A percentile compares a stretch with the other conserved stretches of the same genome.
phyloP scores from a whole-genome alignment of 2,797 vertebrate genomes.

The Sebastes nivosus region DNA sequence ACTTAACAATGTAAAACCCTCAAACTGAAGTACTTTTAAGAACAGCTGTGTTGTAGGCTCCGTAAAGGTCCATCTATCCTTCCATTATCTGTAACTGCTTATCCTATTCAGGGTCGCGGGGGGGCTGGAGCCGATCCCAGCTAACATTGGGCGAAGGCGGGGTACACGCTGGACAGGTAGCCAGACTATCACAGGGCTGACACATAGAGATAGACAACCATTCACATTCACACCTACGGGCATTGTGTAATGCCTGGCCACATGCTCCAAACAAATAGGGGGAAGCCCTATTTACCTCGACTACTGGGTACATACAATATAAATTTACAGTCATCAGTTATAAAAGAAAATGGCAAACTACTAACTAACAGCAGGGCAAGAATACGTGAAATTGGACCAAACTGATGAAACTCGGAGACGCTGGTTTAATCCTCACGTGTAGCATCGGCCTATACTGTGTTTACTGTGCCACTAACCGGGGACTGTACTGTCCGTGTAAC shows the following conservation, averaged over 20 bases:
- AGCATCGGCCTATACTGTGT: neutral
- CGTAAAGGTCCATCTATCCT: neutral
- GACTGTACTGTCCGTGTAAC: neutral
- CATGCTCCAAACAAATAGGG: neutral
- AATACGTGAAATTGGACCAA: neutral
- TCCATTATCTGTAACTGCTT: too few species aligned
- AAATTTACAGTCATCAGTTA: neutral
- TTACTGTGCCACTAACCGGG: neutral
- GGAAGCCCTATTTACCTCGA: too few species aligned
- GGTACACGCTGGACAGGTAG: too few species aligned
- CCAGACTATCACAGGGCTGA: too few species aligned
- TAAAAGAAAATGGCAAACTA: neutral
- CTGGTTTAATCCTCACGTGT: neutral
- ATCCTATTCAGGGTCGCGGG: too few species aligned
- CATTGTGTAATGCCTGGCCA: neutral
- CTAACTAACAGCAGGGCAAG: neutral
- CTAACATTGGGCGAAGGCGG: rapidly evolving
- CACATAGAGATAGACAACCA: too few species aligned
- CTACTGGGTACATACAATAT: too few species aligned
- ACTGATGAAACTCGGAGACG: neutral
- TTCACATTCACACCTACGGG: too few species aligned
- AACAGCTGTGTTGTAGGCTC: neutral
- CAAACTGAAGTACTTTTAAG: neutral
- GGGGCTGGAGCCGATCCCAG: rapidly evolving
- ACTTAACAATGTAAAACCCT: neutral